Evolutionary conservation across 2,888 invertebrate genomes (phyloP).

Genomic region (Phalera bucephala): DNA sequence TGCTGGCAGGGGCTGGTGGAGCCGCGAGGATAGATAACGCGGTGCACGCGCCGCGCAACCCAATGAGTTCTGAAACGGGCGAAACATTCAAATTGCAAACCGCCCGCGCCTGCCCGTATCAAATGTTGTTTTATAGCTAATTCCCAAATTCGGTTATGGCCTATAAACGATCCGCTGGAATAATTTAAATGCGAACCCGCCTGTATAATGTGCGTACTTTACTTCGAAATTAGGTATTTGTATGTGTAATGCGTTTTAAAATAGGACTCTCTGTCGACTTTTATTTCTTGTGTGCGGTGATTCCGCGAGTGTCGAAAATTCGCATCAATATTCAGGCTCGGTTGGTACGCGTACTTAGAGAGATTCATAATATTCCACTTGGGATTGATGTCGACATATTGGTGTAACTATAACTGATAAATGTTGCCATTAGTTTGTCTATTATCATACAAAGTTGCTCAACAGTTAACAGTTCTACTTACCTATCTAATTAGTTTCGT

Average conservation of each 20-base stretch:
- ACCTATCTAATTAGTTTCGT: too few relatives aligned
- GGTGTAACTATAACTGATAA: too few relatives aligned
- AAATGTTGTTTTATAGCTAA: conserved; percentile 84
- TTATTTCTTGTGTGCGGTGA: conserved; percentile 59
- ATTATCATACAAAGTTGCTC: too few relatives aligned
- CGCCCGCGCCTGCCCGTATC: conserved; percentile 81
- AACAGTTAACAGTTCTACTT: too few relatives aligned
- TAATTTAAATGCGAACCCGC: conserved; percentile 82
- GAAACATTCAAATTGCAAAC: conserved; percentile 80
- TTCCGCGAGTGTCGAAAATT: conserved; percentile 32
- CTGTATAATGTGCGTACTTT: conserved; percentile 82
- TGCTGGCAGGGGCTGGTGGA: conserved; percentile 23
- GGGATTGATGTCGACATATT: neutral
- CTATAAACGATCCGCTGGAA: conserved; percentile 83
- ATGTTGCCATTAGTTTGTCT: too few relatives aligned
- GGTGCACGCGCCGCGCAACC: conserved; percentile 73
- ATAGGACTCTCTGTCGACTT: conserved; percentile 72
- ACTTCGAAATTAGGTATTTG: conserved; percentile 81
- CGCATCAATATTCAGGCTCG: conserved; percentile 16
- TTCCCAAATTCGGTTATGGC: conserved; percentile 83
- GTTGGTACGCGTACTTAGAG: neutral
- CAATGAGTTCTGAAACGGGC: conserved; percentile 74
- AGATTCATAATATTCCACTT: neutral
- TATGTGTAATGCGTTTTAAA: conserved; percentile 82
- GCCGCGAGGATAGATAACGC: conserved; percentile 52